Base-by-base conservation (phyloP, 2,888 invertebrate genomes). In the Entomobrya multifasciata region DNA sequence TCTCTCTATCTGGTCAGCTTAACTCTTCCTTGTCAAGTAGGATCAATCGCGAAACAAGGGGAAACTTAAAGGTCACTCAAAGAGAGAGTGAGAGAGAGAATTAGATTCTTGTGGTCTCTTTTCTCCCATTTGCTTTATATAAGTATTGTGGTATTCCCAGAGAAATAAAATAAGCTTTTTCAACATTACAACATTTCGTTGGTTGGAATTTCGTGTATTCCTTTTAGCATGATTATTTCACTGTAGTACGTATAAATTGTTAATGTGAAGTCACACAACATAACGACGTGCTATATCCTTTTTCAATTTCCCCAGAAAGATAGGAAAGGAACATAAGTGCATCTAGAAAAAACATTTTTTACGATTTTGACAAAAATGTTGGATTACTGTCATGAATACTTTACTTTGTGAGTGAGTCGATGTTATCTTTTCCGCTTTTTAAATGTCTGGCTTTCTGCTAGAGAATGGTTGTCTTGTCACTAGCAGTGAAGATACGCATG, bases 1-100 rank as follows among this genome's bases (percentile, higher is more conserved):
- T 76, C 55, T 3, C 20, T 20, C 65, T 13, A 1, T 52, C 49
- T 44, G 52, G 36, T 65, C 65, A 41, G 17, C 41, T 65, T 41
- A 55, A 55, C 55, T 76, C 55, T 25, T 78, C 36, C 78, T 78
- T 47, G 78, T 78, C 78, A 78, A 65, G 78, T 47, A 65, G 30
- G 78, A 78, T 78, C 78, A 78, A 78, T 62, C 44, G 47, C 15
- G 78, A 65, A 47, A 62, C 62, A 49, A 57, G 55, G 57, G 55
- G 60, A 74, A 20, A 10, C 55, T 30, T 25, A 74, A 74, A 74
- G 74, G 74, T 74, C 74, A 74, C 30, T 15, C 10, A 49, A 30
- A 74, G 27, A 8, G 36, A 6, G 4, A 36, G 36, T 36, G 8
- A 65, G 65, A 65, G 36, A 60, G 60, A 27, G 60, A 60, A 60